Evolutionary conservation across 2,113 vertebrate species (phyloP).

Genomic region (Istiophorus platypterus): DNA sequence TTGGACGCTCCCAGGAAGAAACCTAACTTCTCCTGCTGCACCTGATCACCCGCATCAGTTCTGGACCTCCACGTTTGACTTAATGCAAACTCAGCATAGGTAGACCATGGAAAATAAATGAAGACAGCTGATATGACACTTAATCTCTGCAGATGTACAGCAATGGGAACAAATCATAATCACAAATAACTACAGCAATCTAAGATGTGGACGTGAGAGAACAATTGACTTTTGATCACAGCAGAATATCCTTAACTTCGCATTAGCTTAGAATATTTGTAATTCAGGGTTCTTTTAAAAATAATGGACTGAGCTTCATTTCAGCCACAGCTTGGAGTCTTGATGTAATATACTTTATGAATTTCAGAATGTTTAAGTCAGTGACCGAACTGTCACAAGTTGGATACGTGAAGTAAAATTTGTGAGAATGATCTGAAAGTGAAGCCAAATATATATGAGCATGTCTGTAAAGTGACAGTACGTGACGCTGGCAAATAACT

Average conservation of each 20-base stretch:
- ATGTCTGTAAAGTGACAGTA: constrained; percentile 8
- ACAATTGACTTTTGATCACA: constrained; percentile 3
- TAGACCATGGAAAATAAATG: constrained; percentile 9
- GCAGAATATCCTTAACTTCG: constrained; percentile 7
- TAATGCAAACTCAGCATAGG: not conserved
- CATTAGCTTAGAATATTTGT: not conserved
- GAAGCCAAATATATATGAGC: not conserved
- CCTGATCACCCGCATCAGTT: constrained; percentile 46
- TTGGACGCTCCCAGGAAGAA: constrained; percentile 86
- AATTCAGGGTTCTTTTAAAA: constrained; percentile 9
- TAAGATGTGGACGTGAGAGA: constrained; percentile 1
- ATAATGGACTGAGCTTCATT: not conserved
- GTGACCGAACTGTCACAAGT: constrained; percentile 15
- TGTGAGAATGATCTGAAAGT: constrained; percentile 11
- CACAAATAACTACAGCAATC: not conserved
- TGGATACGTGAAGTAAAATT: constrained; percentile 24
- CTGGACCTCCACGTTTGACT: not conserved
- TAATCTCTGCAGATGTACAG: not conserved
- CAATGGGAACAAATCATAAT: constrained; percentile 44
- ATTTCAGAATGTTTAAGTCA: not conserved
- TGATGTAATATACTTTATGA: not conserved
- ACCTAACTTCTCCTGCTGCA: constrained; percentile 88
- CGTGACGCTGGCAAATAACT: constrained; percentile 11
- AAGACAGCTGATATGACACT: constrained; percentile 21
- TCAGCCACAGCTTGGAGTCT: not conserved